These are phyloP conservation scores for Cryptosula pallasiana DNA, from an alignment of 2,888 invertebrate species.

Conservation along the genomic window DNA sequence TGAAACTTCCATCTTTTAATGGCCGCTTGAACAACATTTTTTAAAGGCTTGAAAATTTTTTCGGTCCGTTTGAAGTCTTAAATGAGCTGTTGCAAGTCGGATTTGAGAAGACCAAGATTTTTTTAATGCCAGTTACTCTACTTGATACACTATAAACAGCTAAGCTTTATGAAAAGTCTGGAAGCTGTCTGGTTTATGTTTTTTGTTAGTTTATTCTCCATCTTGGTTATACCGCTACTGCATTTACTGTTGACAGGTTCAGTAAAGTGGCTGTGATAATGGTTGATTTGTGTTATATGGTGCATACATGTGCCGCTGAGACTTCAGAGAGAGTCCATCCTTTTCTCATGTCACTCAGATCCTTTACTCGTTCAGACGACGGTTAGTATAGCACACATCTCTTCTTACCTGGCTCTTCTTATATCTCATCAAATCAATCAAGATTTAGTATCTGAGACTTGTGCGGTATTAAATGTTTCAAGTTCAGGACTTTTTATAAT, in stretches of 20 bases:
- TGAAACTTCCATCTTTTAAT: too few species aligned
- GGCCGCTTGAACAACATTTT: too few species aligned
- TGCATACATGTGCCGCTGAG: neutral
- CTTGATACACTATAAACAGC: too few species aligned
- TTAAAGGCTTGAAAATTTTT: too few species aligned
- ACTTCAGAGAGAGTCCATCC: neutral
- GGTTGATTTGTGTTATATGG: slow-evolving; percentile 9
- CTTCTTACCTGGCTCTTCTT: neutral
- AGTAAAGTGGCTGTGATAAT: neutral
- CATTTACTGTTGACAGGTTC: neutral
- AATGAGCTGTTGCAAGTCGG: too few species aligned
- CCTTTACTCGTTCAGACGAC: neutral
- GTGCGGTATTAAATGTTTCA: neutral
- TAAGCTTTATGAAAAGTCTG: too few species aligned
- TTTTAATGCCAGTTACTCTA: too few species aligned
- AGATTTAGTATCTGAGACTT: neutral
- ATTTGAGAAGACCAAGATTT: too few species aligned
- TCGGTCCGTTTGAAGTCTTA: too few species aligned
- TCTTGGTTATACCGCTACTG: too few species aligned
- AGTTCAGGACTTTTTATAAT: neutral
- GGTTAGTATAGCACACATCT: neutral
- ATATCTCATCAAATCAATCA: neutral
- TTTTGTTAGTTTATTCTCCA: too few species aligned
- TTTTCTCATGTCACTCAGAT: neutral
- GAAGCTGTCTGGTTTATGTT: too few species aligned